Evolutionary conservation across 2,888 invertebrate species (phyloP), one percentile per base, ranked within the genome.

Genomic region (Candidula unifasciata): DNA sequence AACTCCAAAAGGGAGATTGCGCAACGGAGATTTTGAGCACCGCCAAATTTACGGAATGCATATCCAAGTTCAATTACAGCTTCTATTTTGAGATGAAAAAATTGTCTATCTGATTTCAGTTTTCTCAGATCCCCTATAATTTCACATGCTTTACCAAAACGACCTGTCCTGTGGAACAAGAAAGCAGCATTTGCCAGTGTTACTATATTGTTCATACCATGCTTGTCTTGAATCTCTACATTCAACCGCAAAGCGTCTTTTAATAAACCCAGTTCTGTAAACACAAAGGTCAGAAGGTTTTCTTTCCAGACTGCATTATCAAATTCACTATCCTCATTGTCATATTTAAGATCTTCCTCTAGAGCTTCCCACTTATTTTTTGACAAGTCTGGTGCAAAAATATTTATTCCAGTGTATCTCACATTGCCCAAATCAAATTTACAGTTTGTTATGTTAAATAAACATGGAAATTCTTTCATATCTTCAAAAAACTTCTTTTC

Each of bases 1-100:
- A 77, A 57, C 8, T 57, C 27, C n/a, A 77, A 57, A 2, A 77
- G 77, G 5, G 57, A 33, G 18, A 77, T 77, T 2, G 57, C 57
- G 30, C 77, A 60, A 21, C 57, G 33, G 24, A 60, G 57, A 77
- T 77, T 13, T 57, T 60, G 33, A 18, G 57, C 77, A 57, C 77
- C 77, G 33, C 77, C 77, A 60, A 77, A 77, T 35, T 77, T 77
- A 0, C 77, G 77, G 35, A 33, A 77, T 60, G 52, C 77, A 60
- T 77, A 77, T 16, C 33, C 77, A 33, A 57, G 77, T 13, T 77
- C 77, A 52, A 57, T 33, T 33, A 77, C 18, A 33, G 77, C 54
- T 33, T 60, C 24, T 18, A 57, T 21, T 60, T 77, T 77, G 21
- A 77, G 16, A 60, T 77, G 10, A 18, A 30, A 16, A 57, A 24